Percentiles rank a stretch among this genome's conserved stretches.
Evolutionary conservation across 2,797 vertebrate species (phyloP).

Genomic region (Gila robusta): DNA sequence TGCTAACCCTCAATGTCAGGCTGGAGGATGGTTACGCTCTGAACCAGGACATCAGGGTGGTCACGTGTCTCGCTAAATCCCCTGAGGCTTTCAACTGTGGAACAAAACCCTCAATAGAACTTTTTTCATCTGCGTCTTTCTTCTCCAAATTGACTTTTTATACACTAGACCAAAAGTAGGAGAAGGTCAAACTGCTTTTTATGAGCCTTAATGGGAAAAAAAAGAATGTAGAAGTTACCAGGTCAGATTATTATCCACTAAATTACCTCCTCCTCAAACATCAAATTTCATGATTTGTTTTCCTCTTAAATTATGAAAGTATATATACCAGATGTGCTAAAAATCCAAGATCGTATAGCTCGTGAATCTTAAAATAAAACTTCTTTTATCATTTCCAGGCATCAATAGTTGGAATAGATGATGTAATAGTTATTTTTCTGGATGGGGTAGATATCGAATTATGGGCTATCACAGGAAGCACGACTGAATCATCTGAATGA

Average conservation of each 20-base stretch:
- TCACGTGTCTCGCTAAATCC: slow-evolving; percentile 8
- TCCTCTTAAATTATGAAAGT: not conserved
- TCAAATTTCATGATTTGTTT: not conserved
- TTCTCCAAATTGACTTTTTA: slow-evolving; percentile 4
- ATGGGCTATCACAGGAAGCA: not conserved
- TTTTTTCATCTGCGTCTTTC: not conserved
- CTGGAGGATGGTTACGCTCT: slow-evolving; percentile 2
- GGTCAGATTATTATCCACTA: not conserved
- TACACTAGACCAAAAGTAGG: not conserved
- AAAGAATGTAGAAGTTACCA: not conserved
- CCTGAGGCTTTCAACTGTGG: not conserved
- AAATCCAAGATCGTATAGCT: not conserved
- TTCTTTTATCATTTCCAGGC: not conserved
- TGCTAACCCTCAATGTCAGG: slow-evolving; percentile 15
- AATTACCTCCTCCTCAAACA: not conserved
- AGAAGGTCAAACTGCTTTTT: not conserved
- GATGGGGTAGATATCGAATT: not conserved
- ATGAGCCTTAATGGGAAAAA: not conserved
- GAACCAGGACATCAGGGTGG: slow-evolving; percentile 27
- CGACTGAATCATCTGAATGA: slow-evolving; percentile 20
- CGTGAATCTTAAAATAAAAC: not conserved
- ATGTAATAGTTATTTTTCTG: not conserved
- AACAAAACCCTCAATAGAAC: not conserved
- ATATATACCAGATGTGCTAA: not conserved
- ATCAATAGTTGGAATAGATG: not conserved